phyloP scores from a whole-genome alignment of 2,888 invertebrate genomes.

The Andrena bicolor region DNA sequence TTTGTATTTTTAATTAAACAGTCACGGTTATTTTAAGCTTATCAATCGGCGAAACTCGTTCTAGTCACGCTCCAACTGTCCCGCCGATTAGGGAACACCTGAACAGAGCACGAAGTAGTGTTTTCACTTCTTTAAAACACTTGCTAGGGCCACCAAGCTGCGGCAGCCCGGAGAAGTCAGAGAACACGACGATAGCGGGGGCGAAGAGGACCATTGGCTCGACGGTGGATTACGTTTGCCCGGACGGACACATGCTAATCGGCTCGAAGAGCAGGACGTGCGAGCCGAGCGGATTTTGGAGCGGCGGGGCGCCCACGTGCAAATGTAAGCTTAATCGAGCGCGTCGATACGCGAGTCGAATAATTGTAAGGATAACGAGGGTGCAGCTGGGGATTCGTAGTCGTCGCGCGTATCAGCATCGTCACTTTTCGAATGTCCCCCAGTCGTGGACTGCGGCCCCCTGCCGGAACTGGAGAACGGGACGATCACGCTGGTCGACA shows the following conservation, averaged over 20 bases:
- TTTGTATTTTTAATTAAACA: too few relatives aligned
- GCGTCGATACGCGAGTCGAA: constrained; percentile 16
- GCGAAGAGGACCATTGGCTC: constrained; percentile 90
- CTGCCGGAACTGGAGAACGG: constrained; percentile 91
- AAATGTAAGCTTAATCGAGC: constrained; percentile 89
- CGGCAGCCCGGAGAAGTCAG: constrained; percentile 94
- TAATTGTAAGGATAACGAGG: constrained; percentile 2
- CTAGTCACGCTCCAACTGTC: too few relatives aligned
- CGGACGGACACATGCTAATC: constrained; percentile 92
- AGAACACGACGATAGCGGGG: constrained; percentile 93
- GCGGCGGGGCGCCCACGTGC: constrained; percentile 92
- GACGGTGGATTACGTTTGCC: constrained; percentile 91
- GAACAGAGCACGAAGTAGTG: too few relatives aligned
- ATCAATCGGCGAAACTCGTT: too few relatives aligned
- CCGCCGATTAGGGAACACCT: background rate
- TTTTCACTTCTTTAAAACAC: constrained; percentile 25
- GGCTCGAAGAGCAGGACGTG: constrained; percentile 91
- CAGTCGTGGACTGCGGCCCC: constrained; percentile 93
- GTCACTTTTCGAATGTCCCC: constrained; percentile 42
- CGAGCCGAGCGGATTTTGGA: constrained; percentile 93
- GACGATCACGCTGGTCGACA: constrained; percentile 88
- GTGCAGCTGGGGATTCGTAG: constrained; percentile 19
- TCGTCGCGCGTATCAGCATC: constrained; percentile 5
- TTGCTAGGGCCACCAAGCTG: constrained; percentile 92
- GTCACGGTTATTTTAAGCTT: too few relatives aligned